Evolutionary conservation across 2,797 vertebrate genomes (phyloP).

Genomic region (Paedocypris micromegethes): DNA sequence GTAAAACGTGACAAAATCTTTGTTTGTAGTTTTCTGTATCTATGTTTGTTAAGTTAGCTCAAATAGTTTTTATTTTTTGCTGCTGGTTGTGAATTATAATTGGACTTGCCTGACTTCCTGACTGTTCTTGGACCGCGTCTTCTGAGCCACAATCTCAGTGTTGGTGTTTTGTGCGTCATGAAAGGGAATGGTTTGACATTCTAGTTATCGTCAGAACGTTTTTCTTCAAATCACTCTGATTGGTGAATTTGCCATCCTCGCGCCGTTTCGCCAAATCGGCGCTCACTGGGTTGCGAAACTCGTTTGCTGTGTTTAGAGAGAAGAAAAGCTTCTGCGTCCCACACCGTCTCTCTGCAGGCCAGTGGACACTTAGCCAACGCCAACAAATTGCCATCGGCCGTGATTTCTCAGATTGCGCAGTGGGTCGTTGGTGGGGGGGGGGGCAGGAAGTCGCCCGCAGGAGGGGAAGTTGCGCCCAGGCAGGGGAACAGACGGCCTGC

Average conservation of each 20-base stretch:
- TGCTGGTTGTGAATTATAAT: no score
- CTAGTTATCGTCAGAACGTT: no score
- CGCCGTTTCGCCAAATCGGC: conserved; percentile 50
- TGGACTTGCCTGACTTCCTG: no score
- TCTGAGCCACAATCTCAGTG: no score
- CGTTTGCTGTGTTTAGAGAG: conserved; percentile 39
- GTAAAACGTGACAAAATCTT: no score
- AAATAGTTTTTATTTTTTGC: no score
- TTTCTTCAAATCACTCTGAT: neutral
- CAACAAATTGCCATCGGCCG: conserved; percentile 63
- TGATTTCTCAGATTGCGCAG: conserved; percentile 71
- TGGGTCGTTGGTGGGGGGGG: conserved; percentile 44
- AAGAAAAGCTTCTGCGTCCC: conserved; percentile 21
- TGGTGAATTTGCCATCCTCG: conserved; percentile 14
- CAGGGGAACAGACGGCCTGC: conserved; percentile 63
- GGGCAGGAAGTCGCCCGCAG: conserved; percentile 55
- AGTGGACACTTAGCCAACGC: conserved; percentile 48
- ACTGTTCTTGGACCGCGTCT: no score
- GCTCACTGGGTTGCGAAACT: conserved; percentile 24
- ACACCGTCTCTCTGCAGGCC: conserved; percentile 36
- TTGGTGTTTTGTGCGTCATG: no score
- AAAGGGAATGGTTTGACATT: no score
- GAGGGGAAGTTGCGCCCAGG: conserved; percentile 55
- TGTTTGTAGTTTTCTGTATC: no score
- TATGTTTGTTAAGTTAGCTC: no score